Base-by-base conservation (phyloP, 2,888 invertebrate species). In the Quadroppia sp. region DNA sequence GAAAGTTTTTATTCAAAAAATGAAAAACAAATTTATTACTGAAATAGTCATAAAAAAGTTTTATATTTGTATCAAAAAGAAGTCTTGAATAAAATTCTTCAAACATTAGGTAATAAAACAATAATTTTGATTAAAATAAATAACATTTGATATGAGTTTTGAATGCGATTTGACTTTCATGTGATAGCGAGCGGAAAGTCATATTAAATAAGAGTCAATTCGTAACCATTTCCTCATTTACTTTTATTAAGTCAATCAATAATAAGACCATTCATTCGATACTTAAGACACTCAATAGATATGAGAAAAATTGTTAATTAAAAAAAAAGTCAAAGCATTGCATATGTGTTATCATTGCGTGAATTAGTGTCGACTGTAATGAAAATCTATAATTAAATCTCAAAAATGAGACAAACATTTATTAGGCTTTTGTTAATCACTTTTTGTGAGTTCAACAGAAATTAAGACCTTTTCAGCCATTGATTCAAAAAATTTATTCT, bases 31-130 rank as follows among this genome's bases (percentile, higher is more conserved):
- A 36, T 36, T 36, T 50, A 50, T 50, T 4, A n/a, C n/a, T n/a
- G n/a, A n/a, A n/a, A n/a, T n/a, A 50, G 50, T 50, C 20, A 36
- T 4, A 7, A 36, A 36, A 36, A 4, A 36, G 36, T 36, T 36
- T 36, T 36, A 36, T 36, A 36, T 36, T 7, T 7, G 17, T 45
- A 53, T 23, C 9, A 53, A 50, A 53, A n/a, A n/a, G n/a, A n/a
- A n/a, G n/a, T n/a, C n/a, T n/a, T 50, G 50, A 4, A 50, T n/a
- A n/a, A 25, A 23, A 53, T 25, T 53, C 53, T 53, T 53, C 50
- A 50, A 20, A 53, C 53, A 53, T 53, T 25, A 53, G 53, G 53
- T 53, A 53, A 53, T 50, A n/a, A n/a, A n/a, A n/a, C 50, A 50
- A 50, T 7, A 9, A 53, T 9, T 53, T 25, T 53, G 20, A 53